Evolutionary conservation across 2,888 invertebrate genomes (phyloP).

Genomic region (Campoletis raptor): DNA sequence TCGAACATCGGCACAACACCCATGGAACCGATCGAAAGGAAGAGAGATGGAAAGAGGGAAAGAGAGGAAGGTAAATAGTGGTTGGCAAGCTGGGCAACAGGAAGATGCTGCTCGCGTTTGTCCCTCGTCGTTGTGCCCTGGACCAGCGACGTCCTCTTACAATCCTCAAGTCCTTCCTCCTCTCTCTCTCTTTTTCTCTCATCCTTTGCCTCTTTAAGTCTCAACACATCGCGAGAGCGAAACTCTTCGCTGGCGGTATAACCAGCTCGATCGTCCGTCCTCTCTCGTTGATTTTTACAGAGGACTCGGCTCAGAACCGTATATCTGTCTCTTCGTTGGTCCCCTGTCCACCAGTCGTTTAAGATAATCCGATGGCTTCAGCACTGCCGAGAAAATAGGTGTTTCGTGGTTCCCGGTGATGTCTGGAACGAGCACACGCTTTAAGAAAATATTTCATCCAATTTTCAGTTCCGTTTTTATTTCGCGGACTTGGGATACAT

Average conservation of each 20-base stretch:
- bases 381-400: background rate
- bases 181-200: conserved; percentile 33
- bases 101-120: conserved; percentile 52
- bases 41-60: conserved; percentile 2
- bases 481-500: background rate
- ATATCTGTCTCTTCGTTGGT: conserved; percentile 58
- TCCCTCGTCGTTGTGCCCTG: conserved; percentile 47
- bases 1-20: conserved; percentile 67
- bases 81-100: conserved; percentile 26
- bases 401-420: background rate
- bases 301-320: conserved; percentile 43
- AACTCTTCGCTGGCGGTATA: conserved; percentile 55
- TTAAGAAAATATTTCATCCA: background rate
- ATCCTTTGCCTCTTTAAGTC: conserved; percentile 37
- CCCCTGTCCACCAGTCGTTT: conserved; percentile 20
- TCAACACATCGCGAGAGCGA: conserved; percentile 44
- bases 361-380: conserved; percentile 29
- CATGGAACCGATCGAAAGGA: conserved; percentile 14
- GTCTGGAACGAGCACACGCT: conserved; percentile 1
- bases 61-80: conserved; percentile 15
- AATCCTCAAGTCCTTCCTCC: conserved; percentile 16
- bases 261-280: conserved; percentile 42
- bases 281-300: conserved; percentile 61
- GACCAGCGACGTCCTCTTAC: conserved; percentile 49
- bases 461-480: conserved; percentile 5